Conservation (phyloP, 2,113 vertebrate genomes). For the Chloroceryle aenea region DNA sequence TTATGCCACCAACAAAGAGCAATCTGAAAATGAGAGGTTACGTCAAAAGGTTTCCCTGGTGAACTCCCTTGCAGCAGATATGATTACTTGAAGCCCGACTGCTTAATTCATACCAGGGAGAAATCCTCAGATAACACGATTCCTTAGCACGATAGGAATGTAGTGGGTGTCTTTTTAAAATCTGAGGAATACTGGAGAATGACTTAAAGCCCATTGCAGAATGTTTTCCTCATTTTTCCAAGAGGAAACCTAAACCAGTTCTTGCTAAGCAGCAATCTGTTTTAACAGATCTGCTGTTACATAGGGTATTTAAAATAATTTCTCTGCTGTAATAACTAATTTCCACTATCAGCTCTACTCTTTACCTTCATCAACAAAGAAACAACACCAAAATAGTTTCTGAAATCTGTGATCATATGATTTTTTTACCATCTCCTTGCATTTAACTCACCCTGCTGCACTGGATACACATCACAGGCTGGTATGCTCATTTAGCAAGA, state of each 20-base stretch:
- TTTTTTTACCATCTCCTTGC: background rate
- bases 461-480: background rate
- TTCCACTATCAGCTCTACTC: background rate
- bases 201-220: background rate
- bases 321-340: background rate
- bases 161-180: background rate
- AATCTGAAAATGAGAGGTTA: slow-evolving; percentile 51
- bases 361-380: background rate
- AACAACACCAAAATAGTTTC: background rate
- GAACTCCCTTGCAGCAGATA: background rate
- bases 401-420: background rate
- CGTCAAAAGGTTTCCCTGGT: slow-evolving; percentile 11
- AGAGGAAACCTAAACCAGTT: background rate
- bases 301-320: background rate
- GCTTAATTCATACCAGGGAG: background rate
- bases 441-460: background rate
- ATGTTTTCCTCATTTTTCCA: background rate
- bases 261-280: background rate
- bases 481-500: background rate
- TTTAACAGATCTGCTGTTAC: background rate
- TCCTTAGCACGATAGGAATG: background rate
- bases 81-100: background rate
- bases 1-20: slow-evolving; percentile 54
- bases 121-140: background rate
- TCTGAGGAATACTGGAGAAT: background rate